Evolutionary conservation across 1,140 invertebrate species (phyloP).

Genomic region (Tetragnatha versicolor): DNA sequence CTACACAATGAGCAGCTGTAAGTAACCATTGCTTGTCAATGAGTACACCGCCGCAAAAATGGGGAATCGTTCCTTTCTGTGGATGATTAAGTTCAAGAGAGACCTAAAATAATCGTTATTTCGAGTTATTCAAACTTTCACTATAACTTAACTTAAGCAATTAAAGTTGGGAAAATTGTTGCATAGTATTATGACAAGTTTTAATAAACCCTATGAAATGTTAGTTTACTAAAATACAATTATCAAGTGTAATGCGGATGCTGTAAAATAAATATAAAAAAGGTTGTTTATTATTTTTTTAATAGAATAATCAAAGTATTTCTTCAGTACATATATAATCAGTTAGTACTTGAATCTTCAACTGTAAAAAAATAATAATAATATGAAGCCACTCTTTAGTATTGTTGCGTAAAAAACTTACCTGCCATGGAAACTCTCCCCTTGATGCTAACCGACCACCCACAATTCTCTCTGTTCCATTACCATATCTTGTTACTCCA

Average conservation of each 20-base stretch:
- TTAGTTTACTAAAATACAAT: background rate
- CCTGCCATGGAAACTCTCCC: slow-evolving; percentile 89
- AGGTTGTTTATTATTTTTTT: background rate
- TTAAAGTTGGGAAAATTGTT: background rate
- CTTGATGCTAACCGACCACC: slow-evolving; percentile 87
- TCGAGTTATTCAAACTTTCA: background rate
- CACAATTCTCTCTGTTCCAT: slow-evolving; percentile 71
- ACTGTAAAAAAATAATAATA: background rate
- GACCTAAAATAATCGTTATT: slow-evolving; percentile 68
- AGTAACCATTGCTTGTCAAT: slow-evolving; percentile 83
- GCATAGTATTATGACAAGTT: background rate
- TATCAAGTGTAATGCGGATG: background rate
- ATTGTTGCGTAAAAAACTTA: slow-evolving; percentile 61
- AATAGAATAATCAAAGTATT: background rate
- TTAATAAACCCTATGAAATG: background rate
- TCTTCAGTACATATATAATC: background rate
- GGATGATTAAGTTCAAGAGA: slow-evolving; percentile 87
- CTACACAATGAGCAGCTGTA: slow-evolving; percentile 90
- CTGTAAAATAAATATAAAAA: background rate
- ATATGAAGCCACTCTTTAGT: too few relatives aligned
- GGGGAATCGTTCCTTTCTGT: slow-evolving; percentile 84
- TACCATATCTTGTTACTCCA: slow-evolving; percentile 30
- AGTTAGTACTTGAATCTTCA: background rate
- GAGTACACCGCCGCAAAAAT: slow-evolving; percentile 91
- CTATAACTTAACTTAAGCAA: background rate